Conservation (phyloP, 2,113 vertebrate genomes). For the Pterocles orientalis region DNA sequence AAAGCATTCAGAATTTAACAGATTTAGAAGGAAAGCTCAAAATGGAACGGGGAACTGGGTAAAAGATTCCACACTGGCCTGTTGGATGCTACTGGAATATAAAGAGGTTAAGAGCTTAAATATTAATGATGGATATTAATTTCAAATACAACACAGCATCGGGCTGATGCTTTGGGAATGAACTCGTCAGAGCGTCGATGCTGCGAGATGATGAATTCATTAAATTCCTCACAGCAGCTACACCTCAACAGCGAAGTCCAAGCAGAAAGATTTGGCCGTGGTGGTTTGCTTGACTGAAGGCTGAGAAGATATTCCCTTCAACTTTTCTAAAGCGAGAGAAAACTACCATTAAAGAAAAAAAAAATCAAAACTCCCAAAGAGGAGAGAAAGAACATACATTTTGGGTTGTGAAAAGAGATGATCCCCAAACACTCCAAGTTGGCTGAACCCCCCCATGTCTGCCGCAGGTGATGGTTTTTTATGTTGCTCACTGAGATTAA, state of each 20-base stretch:
- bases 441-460: not conserved
- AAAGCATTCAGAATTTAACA: not conserved
- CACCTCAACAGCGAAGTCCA: not conserved
- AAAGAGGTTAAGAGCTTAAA: slow-evolving; percentile 18
- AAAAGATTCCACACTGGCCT: not conserved
- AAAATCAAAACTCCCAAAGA: not conserved
- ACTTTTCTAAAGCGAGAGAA: not conserved
- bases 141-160: not conserved
- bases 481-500: not conserved
- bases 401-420: not conserved
- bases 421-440: not conserved
- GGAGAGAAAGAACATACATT: not conserved
- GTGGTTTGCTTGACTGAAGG: not conserved
- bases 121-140: not conserved
- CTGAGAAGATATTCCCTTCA: not conserved
- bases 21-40: not conserved
- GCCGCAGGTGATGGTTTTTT: not conserved
- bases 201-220: not conserved
- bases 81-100: not conserved
- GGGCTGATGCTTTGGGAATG: not conserved
- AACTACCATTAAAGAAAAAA: not conserved
- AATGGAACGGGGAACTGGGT: not conserved
- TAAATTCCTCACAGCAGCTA: not conserved
- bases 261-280: not conserved
- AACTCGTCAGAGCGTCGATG: not conserved